These are phyloP conservation scores for Drosophila ohnishii DNA, from an alignment of 1,140 invertebrate genomes.

Conservation along the genomic window DNA sequence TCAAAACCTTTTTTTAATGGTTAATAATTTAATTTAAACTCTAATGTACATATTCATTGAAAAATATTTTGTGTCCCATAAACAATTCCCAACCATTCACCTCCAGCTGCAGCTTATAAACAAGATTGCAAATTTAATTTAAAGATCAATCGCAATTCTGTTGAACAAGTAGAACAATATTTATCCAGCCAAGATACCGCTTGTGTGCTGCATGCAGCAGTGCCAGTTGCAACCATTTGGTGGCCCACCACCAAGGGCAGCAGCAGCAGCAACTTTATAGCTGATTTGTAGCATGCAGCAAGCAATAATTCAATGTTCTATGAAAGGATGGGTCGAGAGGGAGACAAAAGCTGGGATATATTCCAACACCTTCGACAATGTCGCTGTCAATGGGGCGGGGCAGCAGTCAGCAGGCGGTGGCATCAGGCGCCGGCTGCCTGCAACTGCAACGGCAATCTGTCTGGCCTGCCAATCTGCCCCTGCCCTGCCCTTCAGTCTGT, in stretches of 20 bases:
- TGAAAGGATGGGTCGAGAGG: conserved; percentile 29
- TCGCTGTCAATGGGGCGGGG: conserved; percentile 45
- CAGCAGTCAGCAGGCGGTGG: conserved; percentile 13
- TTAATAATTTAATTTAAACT: neutral
- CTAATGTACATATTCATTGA: neutral
- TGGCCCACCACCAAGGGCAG: conserved; percentile 26
- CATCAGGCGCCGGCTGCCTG: conserved; percentile 61
- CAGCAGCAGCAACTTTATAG: conserved; percentile 48
- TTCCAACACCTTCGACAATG: conserved; percentile 69
- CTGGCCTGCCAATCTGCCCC: conserved; percentile 58
- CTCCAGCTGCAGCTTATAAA: conserved; percentile 21
- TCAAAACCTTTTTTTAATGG: too few relatives aligned
- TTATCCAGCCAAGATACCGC: conserved; percentile 37
- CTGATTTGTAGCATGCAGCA: conserved; percentile 77
- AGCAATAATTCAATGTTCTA: conserved; percentile 75
- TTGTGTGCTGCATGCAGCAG: conserved; percentile 25
- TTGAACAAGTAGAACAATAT: conserved; percentile 37
- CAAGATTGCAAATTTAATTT: conserved; percentile 50
- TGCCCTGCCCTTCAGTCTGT: conserved; percentile 2
- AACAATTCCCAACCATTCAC: neutral
- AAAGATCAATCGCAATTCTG: conserved; percentile 38
- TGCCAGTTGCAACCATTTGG: conserved; percentile 53
- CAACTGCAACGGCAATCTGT: conserved; percentile 77
- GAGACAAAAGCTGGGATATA: conserved; percentile 56
- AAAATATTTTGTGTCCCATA: neutral